Base-by-base conservation (phyloP, 1,140 invertebrate genomes). In the Procambarus virginalis region DNA sequence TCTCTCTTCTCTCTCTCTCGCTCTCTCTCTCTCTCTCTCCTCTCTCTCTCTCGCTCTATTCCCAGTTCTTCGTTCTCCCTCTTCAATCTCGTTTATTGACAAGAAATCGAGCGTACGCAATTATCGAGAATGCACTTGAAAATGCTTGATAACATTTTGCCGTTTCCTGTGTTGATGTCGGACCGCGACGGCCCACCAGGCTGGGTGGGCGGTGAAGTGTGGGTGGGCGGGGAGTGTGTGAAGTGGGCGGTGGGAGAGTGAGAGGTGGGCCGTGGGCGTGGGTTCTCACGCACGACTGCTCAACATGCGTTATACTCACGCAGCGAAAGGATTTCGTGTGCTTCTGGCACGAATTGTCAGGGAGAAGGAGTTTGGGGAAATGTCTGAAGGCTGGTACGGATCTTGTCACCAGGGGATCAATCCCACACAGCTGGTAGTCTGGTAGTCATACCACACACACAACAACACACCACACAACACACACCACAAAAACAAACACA, bases 61-160 rank as follows among this genome's bases (percentile, higher is more conserved):
- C 64, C 64, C 64, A 17, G 17, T 68, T 20, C 64, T 34, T 20
- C 3, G 5, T 73, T 10, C 22, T 10, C 68, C 22, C 68, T 73
- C 68, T 34, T 73, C 68, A 22, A 34, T 73, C 20, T 20, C 22
- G 68, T 73, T 73, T 73, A 73, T 73, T 73, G 68, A 73, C 68
- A 73, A 73, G 68, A 34, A 73, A 73, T 73, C 68, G 68, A 73
- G 68, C 68, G 68, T 73, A 73, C 22, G n/a, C 68, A 73, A 45
- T 73, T 73, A 22, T n/a, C 8, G 68, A 73, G 68, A 73, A 73
- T 73, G 22, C 68, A 9, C 68, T 73, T 73, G 14, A 73, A 73
- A 73, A 73, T 73, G 68, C 68, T 73, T 73, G 68, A 70, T 70
- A 70, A 70, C 68, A 70, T 70, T 70, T 73, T 73, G 68, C 68